Evolutionary conservation across 2,113 vertebrate species (phyloP).

Genomic region (Penelope pileata): DNA sequence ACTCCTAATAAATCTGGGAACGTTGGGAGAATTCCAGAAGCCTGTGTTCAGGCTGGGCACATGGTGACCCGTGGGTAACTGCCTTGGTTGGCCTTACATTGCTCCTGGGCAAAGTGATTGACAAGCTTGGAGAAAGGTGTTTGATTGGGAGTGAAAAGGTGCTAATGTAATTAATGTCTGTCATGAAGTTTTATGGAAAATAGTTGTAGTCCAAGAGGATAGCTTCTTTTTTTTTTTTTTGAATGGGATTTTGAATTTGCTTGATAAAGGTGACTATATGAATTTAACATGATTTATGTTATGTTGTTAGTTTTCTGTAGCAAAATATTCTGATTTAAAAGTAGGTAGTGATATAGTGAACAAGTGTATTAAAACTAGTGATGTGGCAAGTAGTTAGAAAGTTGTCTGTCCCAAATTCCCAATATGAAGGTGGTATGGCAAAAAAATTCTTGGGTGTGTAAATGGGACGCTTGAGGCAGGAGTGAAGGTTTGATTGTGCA

Average conservation of each 20-base stretch:
- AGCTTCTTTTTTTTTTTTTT: background rate
- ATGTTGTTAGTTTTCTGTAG: background rate
- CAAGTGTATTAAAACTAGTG: background rate
- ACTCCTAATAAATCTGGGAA: constrained; percentile 49
- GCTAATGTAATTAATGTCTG: background rate
- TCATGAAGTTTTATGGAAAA: constrained; percentile 41
- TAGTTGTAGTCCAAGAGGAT: background rate
- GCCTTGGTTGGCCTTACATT: background rate
- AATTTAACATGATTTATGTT: background rate
- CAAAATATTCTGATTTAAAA: background rate
- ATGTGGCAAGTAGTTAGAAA: background rate
- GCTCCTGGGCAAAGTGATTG: background rate
- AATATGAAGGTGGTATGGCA: background rate
- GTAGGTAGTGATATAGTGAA: background rate
- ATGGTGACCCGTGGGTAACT: background rate
- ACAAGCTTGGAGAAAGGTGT: background rate
- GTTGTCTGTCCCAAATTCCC: background rate
- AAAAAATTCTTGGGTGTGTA: background rate
- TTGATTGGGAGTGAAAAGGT: constrained; percentile 8
- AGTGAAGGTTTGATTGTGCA: background rate
- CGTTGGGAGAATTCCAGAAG: constrained; percentile 30
- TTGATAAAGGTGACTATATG: background rate
- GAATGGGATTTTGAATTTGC: background rate
- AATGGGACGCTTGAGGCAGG: rapidly evolving
- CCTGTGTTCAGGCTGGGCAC: background rate